Evolutionary conservation across 2,113 vertebrate species (phyloP), one percentile per base, ranked within the genome.

Genomic region (Ancistrus triradiatus): DNA sequence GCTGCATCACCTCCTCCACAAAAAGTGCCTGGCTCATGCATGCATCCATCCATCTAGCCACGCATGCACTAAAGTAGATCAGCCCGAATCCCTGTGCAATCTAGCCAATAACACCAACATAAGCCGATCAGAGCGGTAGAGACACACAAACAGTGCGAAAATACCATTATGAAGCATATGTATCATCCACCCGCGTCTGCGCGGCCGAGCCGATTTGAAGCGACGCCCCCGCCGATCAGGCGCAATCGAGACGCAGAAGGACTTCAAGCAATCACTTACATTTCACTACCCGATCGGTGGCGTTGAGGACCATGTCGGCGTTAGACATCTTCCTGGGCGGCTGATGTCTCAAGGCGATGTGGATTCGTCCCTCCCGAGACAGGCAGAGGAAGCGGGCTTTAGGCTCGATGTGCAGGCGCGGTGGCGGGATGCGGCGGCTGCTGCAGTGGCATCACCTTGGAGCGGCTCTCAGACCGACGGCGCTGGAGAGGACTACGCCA

Each of bases 281-380:
- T 88, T 90, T 90, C 63, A 90, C 88, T 86, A 89, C 40, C 80
- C 88, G 81, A 59, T 90, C 89, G 76, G 87, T 70, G 83, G 87
- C 79, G 81, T 86, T 88, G 77, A 86, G 80, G 83, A 85, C 88
- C 82, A 87, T 86, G 87, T 90, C 89, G 76, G 78, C 81, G 89
- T 89, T 89, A 80, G 89, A 89, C 89, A 90, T 90, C 89, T 90
- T 90, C 89, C 89, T 89, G 84, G 73, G 80, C 85, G 83, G 87
- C 77, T 75, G 80, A 77, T 67, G 78, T 85, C 78, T 81, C 82
- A 70, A 81, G 77, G 78, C 78, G 79, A 80, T 83, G 42, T 77
- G 68, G 71, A 63, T 74, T 67, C 73, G 66, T 74, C 68, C 69
- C 73, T 80, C 68, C 66, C 60, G 3, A 31, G 27, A 31, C 3